phyloP scores from a whole-genome alignment of 2,113 vertebrate genomes.

The Acanthisitta chloris region DNA sequence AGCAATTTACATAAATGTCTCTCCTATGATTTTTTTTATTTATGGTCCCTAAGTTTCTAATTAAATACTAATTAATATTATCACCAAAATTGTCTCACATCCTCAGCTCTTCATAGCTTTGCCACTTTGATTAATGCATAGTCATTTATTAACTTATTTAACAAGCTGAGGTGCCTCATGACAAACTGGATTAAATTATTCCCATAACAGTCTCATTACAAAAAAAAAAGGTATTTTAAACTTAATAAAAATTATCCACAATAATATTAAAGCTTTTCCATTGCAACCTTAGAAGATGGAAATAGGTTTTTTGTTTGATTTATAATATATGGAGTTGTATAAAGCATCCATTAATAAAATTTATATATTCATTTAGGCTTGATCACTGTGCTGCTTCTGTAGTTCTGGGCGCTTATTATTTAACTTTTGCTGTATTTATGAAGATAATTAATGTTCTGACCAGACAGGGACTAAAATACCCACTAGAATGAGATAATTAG shows the following conservation, averaged over 20 bases:
- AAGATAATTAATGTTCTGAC: constrained; percentile 80
- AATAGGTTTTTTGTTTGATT: constrained; percentile 76
- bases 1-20: constrained; percentile 75
- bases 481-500: constrained; percentile 77
- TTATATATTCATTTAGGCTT: constrained; percentile 80
- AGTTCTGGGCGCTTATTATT: constrained; percentile 77
- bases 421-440: constrained; percentile 81
- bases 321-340: constrained; percentile 77
- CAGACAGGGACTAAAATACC: constrained; percentile 76
- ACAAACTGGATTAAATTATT: constrained; percentile 84
- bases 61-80: constrained; percentile 91
- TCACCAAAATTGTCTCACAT: constrained; percentile 74
- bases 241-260: constrained; percentile 75
- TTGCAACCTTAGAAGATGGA: constrained; percentile 66
- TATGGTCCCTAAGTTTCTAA: constrained; percentile 83
- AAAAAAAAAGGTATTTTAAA: constrained; percentile 73
- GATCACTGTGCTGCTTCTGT: constrained; percentile 67
- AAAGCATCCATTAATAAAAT: constrained; percentile 80
- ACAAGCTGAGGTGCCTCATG: constrained; percentile 76
- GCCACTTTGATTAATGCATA: constrained; percentile 85
- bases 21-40: constrained; percentile 81
- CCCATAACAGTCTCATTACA: constrained; percentile 75
- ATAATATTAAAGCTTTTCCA: constrained; percentile 72
- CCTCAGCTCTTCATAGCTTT: constrained; percentile 75
- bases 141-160: constrained; percentile 86